phyloP scores from a whole-genome alignment of 2,113 vertebrate species.

The Sardina pilchardus region DNA sequence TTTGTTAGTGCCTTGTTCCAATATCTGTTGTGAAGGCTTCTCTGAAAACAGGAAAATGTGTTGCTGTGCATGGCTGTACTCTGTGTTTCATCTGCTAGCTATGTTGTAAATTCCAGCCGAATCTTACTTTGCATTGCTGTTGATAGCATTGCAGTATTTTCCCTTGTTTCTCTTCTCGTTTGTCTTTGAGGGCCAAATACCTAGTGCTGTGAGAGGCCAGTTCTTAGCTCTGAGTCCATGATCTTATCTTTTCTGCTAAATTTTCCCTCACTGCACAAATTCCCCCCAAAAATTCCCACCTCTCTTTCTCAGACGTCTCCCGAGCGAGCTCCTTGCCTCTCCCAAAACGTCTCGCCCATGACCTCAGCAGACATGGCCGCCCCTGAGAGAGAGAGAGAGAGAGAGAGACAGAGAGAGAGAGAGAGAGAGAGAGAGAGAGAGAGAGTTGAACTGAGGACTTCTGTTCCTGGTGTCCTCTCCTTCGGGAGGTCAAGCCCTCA shows the following conservation, averaged over 20 bases:
- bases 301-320: background rate
- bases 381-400: background rate
- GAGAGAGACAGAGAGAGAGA: background rate
- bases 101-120: background rate
- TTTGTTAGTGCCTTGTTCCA: no score
- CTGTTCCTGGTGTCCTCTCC: background rate
- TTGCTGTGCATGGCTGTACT: no score
- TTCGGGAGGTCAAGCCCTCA: background rate
- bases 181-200: background rate
- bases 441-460: background rate
- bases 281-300: background rate
- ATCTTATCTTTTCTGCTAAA: background rate
- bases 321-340: background rate
- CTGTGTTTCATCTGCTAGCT: no score
- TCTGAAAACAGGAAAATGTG: no score
- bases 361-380: conserved; percentile 1
- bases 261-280: background rate
- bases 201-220: background rate
- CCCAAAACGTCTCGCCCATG: background rate
- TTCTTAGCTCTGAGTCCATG: background rate
- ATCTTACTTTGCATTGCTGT: background rate
- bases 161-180: background rate
- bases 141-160: background rate
- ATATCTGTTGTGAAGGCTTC: no score
- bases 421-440: background rate